Percentiles rank a stretch among this genome's conserved stretches.
These are phyloP conservation scores for Callosobruchus maculatus DNA, from an alignment of 2,888 invertebrate species.

Conservation along the genomic window DNA sequence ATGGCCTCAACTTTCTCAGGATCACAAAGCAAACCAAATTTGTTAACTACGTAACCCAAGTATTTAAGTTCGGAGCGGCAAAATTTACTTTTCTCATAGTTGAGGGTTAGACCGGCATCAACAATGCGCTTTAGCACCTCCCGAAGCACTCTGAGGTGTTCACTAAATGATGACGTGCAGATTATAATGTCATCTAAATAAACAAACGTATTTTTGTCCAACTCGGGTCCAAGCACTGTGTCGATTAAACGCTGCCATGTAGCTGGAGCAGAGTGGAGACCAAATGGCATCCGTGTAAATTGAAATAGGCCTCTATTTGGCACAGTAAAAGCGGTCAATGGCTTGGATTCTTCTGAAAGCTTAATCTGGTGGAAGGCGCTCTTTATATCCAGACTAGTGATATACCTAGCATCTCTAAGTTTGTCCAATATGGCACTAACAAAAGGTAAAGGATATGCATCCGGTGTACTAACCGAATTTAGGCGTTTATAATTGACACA, in stretches of 20 bases:
- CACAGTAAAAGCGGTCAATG: too few species aligned
- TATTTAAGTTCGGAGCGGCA: constrained; percentile 9
- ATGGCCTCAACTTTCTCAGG: too few species aligned
- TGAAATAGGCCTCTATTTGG: too few species aligned
- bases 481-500: constrained; percentile 23
- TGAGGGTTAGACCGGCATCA: constrained; percentile 23
- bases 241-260: constrained; percentile 27
- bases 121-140: too few species aligned
- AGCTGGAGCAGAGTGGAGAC: too few species aligned
- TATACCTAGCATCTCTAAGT: too few species aligned
- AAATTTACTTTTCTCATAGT: too few species aligned
- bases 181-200: constrained; percentile 32
- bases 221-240: constrained; percentile 21
- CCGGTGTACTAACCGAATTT: constrained; percentile 15
- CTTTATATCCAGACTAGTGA: too few species aligned
- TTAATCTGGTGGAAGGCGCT: too few species aligned
- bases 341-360: too few species aligned
- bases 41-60: constrained; percentile 11
- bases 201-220: constrained; percentile 25
- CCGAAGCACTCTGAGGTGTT: too few species aligned
- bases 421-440: constrained; percentile 6
- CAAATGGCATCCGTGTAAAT: too few species aligned
- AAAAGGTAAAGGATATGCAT: constrained; percentile 14
- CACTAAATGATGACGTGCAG: constrained; percentile 17
- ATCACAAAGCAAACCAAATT: constrained; percentile 3